These are phyloP conservation scores for Hesperia comma DNA, from an alignment of 2,888 invertebrate species.

Conservation along the genomic window DNA sequence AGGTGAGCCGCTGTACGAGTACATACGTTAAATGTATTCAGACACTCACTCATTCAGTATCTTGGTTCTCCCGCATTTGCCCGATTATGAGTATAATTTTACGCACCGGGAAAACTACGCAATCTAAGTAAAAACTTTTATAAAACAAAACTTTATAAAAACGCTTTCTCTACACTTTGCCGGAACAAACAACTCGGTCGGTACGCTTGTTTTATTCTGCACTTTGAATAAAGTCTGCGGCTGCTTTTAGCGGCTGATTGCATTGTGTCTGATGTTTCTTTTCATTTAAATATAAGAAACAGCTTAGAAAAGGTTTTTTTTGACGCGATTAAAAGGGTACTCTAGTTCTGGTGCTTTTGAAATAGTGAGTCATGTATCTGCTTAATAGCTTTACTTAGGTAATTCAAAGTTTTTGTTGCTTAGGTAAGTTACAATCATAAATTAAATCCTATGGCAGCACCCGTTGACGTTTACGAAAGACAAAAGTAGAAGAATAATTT, in stretches of 20 bases:
- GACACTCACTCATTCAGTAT: too few relatives aligned
- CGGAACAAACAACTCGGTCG: conserved; percentile 16
- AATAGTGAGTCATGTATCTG: too few relatives aligned
- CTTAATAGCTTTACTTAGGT: too few relatives aligned
- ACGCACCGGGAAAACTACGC: not conserved
- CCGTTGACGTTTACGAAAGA: too few relatives aligned
- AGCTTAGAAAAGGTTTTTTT: not conserved
- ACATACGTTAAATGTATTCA: too few relatives aligned
- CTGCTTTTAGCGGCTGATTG: conserved; percentile 23
- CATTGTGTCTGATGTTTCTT: conserved; percentile 26
- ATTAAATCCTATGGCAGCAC: too few relatives aligned
- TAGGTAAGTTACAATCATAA: too few relatives aligned
- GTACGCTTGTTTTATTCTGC: conserved; percentile 20
- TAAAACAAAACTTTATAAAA: conserved; percentile 17
- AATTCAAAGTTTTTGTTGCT: too few relatives aligned
- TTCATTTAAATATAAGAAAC: conserved; percentile 18
- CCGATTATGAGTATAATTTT: not conserved
- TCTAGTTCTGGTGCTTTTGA: not conserved
- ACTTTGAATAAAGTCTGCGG: conserved; percentile 24
- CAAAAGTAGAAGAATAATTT: too few relatives aligned
- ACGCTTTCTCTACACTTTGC: conserved; percentile 17
- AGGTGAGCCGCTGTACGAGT: too few relatives aligned
- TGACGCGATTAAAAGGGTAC: not conserved
- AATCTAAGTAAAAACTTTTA: conserved; percentile 2
- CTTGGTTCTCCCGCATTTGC: too few relatives aligned